These are phyloP conservation scores for Drosophila pseudoananassae DNA, from an alignment of 1,140 invertebrate species.

Conservation along the genomic window DNA sequence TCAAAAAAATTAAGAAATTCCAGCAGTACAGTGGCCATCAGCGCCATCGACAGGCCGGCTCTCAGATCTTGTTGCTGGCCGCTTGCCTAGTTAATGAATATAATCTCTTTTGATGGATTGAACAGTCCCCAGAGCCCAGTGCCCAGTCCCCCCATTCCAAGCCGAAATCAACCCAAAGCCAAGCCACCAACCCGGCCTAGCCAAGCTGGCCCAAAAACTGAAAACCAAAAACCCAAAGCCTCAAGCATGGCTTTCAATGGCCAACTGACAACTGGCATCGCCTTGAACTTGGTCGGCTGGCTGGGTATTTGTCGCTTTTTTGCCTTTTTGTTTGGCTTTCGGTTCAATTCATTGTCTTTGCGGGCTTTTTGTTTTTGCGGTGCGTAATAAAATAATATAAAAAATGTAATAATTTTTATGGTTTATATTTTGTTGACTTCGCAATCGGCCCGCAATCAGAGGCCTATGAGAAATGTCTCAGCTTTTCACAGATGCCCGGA, in stretches of 20 bases:
- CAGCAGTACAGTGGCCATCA: constrained; percentile 64
- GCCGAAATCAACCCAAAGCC: not conserved
- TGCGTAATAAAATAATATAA: constrained; percentile 72
- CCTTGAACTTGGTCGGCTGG: constrained; percentile 51
- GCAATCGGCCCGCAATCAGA: constrained; percentile 43
- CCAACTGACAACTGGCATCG: constrained; percentile 56
- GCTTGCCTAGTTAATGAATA: constrained; percentile 76
- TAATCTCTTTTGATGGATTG: constrained; percentile 81
- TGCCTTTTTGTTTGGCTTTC: constrained; percentile 42
- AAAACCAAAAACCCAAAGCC: constrained; percentile 31
- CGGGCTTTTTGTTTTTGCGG: constrained; percentile 43
- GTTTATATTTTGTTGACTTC: constrained; percentile 70
- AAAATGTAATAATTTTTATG: constrained; percentile 79
- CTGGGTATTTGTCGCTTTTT: constrained; percentile 31
- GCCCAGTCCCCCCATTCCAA: not conserved
- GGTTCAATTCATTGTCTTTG: constrained; percentile 64
- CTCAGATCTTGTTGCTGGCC: constrained; percentile 26
- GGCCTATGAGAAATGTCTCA: constrained; percentile 44
- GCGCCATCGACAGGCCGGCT: constrained; percentile 23
- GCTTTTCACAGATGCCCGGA: constrained; percentile 42
- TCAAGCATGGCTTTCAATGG: constrained; percentile 45
- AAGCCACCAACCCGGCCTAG: constrained; percentile 4
- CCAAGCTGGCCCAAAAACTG: constrained; percentile 16
- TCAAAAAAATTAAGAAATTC: constrained; percentile 79
- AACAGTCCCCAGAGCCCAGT: constrained; percentile 41